These are phyloP conservation scores for Amphipyra berbera DNA, from an alignment of 2,888 invertebrate species.

Conservation along the genomic window DNA sequence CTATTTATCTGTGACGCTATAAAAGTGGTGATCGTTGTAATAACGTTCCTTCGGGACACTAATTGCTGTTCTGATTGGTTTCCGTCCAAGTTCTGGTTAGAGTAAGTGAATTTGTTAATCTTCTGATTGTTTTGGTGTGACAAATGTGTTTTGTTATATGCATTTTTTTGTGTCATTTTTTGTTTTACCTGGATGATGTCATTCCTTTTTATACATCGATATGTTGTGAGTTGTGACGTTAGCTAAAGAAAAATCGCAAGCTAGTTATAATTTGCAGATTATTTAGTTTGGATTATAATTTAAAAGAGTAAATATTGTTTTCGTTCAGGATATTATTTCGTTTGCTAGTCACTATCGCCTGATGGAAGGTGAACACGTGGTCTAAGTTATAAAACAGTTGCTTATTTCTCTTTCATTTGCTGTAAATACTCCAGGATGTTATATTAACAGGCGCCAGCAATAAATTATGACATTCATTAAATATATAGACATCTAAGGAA, in stretches of 20 bases:
- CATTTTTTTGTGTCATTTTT: neutral
- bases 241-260: too few species aligned
- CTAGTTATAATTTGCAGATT: too few species aligned
- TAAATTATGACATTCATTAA: constrained; percentile 23
- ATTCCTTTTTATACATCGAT: too few species aligned
- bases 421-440: neutral
- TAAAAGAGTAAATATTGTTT: too few species aligned
- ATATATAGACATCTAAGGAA: constrained; percentile 4
- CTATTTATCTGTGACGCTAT: constrained; percentile 27
- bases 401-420: constrained; percentile 6
- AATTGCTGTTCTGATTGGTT: constrained; percentile 41
- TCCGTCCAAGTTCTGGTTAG: constrained; percentile 29
- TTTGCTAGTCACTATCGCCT: too few species aligned
- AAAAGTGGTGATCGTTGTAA: constrained; percentile 37
- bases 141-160: constrained; percentile 16
- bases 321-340: too few species aligned
- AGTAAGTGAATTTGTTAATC: constrained; percentile 49
- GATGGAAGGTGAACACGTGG: constrained; percentile 2
- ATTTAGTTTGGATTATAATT: too few species aligned
- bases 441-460: constrained; percentile 7
- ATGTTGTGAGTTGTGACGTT: too few species aligned
- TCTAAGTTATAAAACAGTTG: constrained; percentile 13
- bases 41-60: constrained; percentile 36
- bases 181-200: constrained; percentile 1
- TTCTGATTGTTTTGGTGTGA: constrained; percentile 30